Percentiles rank a stretch among this genome's conserved stretches.
Conservation (phyloP, 2,113 vertebrate genomes). For the Menura novaehollandiae region DNA sequence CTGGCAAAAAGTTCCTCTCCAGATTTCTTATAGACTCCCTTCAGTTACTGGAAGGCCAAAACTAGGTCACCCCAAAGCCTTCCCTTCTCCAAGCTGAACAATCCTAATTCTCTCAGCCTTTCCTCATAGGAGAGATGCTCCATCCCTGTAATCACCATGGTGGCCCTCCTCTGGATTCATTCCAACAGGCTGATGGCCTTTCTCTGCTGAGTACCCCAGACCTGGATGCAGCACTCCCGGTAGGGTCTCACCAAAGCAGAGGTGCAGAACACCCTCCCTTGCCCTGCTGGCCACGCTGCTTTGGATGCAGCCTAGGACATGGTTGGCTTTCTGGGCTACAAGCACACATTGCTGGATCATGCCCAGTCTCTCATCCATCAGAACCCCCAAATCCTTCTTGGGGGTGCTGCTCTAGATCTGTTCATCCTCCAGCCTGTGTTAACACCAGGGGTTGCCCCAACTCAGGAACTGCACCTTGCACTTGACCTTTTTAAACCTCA, state of each 20-base stretch:
- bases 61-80: background rate
- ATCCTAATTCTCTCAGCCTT: background rate
- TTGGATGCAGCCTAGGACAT: background rate
- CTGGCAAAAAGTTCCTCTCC: background rate
- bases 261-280: background rate
- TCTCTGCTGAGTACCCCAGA: background rate
- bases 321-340: background rate
- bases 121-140: background rate
- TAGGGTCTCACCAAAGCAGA: background rate
- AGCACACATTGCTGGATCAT: background rate
- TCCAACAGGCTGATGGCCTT: background rate
- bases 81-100: background rate
- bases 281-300: background rate
- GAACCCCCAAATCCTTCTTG: background rate
- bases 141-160: background rate
- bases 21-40: background rate
- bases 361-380: background rate
- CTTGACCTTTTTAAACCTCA: background rate
- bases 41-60: background rate
- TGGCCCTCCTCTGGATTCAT: background rate
- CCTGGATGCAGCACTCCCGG: background rate
- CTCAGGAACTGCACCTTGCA: background rate
- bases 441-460: rapidly evolving
- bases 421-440: background rate
- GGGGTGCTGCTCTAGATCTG: background rate